Percentiles rank a stretch among this genome's conserved stretches.
Conservation (phyloP, 1,140 invertebrate species). For the Antheraea pernyi region DNA sequence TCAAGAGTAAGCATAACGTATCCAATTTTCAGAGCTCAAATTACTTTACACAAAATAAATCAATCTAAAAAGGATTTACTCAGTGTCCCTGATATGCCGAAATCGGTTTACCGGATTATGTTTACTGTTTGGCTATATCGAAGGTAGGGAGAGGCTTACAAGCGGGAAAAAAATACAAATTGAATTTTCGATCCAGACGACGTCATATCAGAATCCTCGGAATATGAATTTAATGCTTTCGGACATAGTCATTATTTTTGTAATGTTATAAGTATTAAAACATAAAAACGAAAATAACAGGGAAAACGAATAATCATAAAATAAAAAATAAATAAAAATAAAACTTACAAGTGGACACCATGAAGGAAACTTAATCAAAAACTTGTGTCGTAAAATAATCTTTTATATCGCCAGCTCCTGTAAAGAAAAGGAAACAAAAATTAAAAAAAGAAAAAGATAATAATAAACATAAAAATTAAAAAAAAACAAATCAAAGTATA, state of each 20-base stretch:
- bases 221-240: not conserved
- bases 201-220: not conserved
- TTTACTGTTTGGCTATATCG: conserved; percentile 13
- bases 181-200: conserved; percentile 15
- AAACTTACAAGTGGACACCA: conserved; percentile 69
- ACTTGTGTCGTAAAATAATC: conserved; percentile 34
- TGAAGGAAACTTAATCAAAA: conserved; percentile 59
- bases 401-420: conserved; percentile 45
- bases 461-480: not conserved
- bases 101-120: conserved; percentile 17
- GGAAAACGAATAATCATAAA: conserved; percentile 25
- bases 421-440: conserved; percentile 54
- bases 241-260: not conserved
- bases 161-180: conserved; percentile 28
- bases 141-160: conserved; percentile 9
- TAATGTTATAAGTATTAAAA: not conserved
- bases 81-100: not conserved
- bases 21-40: not conserved
- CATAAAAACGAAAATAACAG: conserved; percentile 24
- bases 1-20: not conserved
- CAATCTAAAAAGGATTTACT: conserved; percentile 6
- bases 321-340: conserved; percentile 39
- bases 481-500: too few species aligned
- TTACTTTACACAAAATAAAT: not conserved
- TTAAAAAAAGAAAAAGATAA: conserved; percentile 41